Evolutionary conservation across 2,888 invertebrate genomes (phyloP).

Genomic region (Luperina nickerlii): DNA sequence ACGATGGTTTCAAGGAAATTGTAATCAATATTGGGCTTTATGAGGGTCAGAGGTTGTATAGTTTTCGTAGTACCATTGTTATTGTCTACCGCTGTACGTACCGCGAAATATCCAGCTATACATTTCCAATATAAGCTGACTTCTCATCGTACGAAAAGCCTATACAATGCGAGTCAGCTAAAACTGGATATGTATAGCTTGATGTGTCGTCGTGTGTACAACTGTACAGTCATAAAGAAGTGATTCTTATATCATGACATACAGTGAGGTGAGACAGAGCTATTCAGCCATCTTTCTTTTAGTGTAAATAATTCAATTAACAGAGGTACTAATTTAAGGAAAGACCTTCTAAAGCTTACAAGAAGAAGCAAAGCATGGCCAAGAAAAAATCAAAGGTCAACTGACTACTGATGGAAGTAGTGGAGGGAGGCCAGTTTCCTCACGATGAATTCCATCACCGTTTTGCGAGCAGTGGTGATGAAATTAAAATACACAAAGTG

Average conservation of each 20-base stretch:
- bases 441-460: no score
- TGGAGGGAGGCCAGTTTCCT: no score
- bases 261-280: neutral
- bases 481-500: no score
- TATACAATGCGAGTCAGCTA: no score
- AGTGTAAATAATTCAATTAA: neutral
- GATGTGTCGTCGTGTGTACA: no score
- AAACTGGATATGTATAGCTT: no score
- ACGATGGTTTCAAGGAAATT: constrained; percentile 44
- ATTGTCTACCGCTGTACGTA: neutral
- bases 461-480: no score
- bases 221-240: no score
- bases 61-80: neutral
- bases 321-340: neutral
- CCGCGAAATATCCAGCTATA: neutral
- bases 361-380: neutral
- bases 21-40: constrained; percentile 39
- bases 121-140: neutral
- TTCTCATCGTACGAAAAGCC: neutral
- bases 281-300: neutral
- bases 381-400: neutral
- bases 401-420: neutral
- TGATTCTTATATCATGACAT: neutral
- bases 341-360: neutral
- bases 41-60: constrained; percentile 39